A percentile compares a stretch with the other conserved stretches of the same genome.
Evolutionary conservation across 2,888 invertebrate genomes (phyloP).

Genomic region (Apoda limacodes): DNA sequence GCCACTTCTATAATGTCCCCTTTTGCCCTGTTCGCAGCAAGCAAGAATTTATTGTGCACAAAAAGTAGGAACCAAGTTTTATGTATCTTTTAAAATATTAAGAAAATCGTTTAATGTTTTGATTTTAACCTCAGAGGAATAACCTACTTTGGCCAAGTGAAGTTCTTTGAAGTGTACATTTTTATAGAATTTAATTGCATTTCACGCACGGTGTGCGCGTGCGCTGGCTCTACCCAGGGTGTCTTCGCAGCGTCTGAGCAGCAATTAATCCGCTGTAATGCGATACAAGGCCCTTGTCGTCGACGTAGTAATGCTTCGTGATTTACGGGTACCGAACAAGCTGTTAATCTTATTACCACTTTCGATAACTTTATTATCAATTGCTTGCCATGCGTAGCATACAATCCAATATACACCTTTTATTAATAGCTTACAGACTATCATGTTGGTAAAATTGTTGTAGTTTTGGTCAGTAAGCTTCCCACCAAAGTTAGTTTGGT

Average conservation of each 20-base stretch:
- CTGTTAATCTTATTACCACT: conserved; percentile 69
- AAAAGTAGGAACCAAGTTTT: too few relatives aligned
- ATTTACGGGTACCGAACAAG: conserved; percentile 59
- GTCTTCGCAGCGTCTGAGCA: conserved; percentile 43
- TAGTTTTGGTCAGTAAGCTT: conserved; percentile 46
- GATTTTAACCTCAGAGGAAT: too few relatives aligned
- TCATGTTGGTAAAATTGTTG: conserved; percentile 15
- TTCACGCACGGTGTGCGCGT: conserved; percentile 27
- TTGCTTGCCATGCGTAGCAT: conserved; percentile 31
- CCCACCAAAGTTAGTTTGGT: conserved; percentile 60
- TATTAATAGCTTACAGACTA: conserved; percentile 31
- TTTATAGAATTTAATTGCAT: too few relatives aligned
- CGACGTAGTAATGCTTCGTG: conserved; percentile 64
- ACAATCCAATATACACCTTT: conserved; percentile 49
- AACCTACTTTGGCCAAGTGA: too few relatives aligned
- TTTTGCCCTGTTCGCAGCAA: too few relatives aligned
- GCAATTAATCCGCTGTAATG: conserved; percentile 65
- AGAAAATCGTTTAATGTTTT: too few relatives aligned
- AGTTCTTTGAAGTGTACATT: too few relatives aligned
- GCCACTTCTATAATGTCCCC: too few relatives aligned
- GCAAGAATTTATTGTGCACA: too few relatives aligned
- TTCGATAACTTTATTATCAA: conserved; percentile 66
- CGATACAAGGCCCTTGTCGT: conserved; percentile 61
- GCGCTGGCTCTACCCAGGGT: conserved; percentile 35
- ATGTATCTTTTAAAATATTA: too few relatives aligned